Base-by-base conservation (phyloP, 2,888 invertebrate genomes). In the Melitaea athalia region DNA sequence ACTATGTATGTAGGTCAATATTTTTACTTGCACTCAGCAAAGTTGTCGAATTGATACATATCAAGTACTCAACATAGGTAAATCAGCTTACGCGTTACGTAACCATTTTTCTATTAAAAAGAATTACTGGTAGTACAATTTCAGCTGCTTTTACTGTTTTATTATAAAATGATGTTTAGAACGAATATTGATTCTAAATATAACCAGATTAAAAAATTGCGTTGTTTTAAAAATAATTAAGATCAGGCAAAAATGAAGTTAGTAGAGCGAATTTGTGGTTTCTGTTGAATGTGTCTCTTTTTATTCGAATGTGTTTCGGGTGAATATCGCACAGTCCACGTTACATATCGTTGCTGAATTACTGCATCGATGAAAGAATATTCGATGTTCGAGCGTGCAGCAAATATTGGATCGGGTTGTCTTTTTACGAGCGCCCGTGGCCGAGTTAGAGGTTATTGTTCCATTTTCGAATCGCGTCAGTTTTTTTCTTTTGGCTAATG, bases 381-480 rank as follows among this genome's bases (percentile, higher is more conserved):
- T 79, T 70, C 79, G 76, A 73, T 71, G 76, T 77, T 75, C 78
- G 78, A 81, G 81, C 72, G 81, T 75, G 62, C 77, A 76, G 76
- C 75, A 82, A 85, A 82, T 81, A 79, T 79, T 77, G 81, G 78
- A 55, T 33, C 53, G 53, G 84, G 82, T 85, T 81, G 82, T 89
- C 87, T 91, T 90, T 91, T 90, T 88, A 79, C 78, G 81, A 64
- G 83, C 86, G 90, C 84, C 90, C 89, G 84, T 91, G 91, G 91
- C 91, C 91, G 89, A 89, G 91, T 91, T 89, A 88, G 88, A 86
- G 89, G 87, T 85, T 86, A 87, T 84, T 87, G 89, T 91, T 89
- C 89, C 85, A 86, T 89, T 91, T 91, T 87, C 85, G 78, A 88
- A 89, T 84, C 86, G 83, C 84, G 83, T 85, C 66, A 67, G 81